Percentiles rank a stretch among this genome's conserved stretches.
Evolutionary conservation across 2,888 invertebrate genomes (phyloP).

Genomic region (Autographa gamma): DNA sequence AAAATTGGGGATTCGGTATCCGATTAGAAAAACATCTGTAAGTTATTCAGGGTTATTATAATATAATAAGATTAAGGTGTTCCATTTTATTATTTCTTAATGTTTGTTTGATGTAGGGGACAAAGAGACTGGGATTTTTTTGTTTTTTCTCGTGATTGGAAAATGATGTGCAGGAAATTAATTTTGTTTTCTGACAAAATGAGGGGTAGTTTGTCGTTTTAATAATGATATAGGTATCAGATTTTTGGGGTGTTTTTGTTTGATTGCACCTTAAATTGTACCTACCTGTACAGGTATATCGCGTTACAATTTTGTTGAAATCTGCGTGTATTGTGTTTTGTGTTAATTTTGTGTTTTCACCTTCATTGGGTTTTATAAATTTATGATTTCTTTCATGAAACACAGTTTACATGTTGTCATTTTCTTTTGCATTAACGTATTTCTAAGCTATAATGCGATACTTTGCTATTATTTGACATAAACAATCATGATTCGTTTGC

Average conservation of each 20-base stretch:
- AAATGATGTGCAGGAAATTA: constrained; percentile 69
- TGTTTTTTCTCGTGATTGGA: constrained; percentile 60
- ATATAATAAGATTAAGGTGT: constrained; percentile 86
- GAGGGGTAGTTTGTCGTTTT: constrained; percentile 20
- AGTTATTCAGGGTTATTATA: constrained; percentile 85
- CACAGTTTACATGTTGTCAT: background rate
- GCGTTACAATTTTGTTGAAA: too few species aligned
- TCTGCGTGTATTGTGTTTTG: too few species aligned
- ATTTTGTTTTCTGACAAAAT: constrained; percentile 34
- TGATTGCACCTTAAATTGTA: background rate
- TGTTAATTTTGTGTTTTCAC: too few species aligned
- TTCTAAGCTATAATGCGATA: too few species aligned
- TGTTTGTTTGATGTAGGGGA: constrained; percentile 80
- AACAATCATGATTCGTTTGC: constrained; percentile 26
- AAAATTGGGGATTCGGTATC: constrained; percentile 84
- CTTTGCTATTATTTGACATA: constrained; percentile 11
- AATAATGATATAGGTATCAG: constrained; percentile 3
- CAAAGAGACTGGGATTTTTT: constrained; percentile 50
- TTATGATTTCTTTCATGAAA: too few species aligned
- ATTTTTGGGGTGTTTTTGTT: background rate
- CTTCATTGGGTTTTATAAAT: too few species aligned
- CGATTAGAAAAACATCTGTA: constrained; percentile 86
- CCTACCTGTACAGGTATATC: too few species aligned
- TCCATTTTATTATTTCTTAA: constrained; percentile 82
- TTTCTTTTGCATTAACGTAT: too few species aligned